phyloP scores from a whole-genome alignment of 2,113 vertebrate genomes.

The Variabilichromis moorii region DNA sequence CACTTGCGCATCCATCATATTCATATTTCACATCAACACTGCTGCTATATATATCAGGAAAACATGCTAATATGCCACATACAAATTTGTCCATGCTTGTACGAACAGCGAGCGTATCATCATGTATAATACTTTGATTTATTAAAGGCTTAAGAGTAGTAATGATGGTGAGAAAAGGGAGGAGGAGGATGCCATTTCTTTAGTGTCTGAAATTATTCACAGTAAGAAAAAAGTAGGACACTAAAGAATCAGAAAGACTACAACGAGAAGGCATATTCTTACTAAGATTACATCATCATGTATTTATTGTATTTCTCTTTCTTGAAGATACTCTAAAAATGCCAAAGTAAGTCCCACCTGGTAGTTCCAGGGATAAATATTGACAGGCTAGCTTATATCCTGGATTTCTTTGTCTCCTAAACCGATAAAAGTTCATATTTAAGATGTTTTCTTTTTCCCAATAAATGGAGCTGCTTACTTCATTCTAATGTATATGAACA shows the following conservation, averaged over 20 bases:
- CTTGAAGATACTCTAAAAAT: background rate
- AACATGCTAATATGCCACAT: background rate
- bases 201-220: background rate
- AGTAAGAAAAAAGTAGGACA: background rate
- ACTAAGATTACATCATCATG: background rate
- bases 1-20: conserved; percentile 69
- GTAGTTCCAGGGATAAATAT: background rate
- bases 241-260: background rate
- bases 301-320: background rate
- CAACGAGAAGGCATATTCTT: background rate
- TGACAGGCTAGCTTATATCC: background rate
- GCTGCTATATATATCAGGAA: background rate
- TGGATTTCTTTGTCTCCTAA: background rate
- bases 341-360: background rate
- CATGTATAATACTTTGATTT: conserved; percentile 3
- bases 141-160: background rate
- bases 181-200: background rate
- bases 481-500: background rate
- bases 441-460: background rate
- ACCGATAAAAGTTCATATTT: background rate
- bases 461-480: background rate
- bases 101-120: background rate
- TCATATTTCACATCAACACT: conserved; percentile 66
- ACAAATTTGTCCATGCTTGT: conserved; percentile 6
- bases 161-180: background rate